These are phyloP conservation scores for Euura saliciscinereae DNA, from an alignment of 1,140 invertebrate genomes.

Conservation along the genomic window DNA sequence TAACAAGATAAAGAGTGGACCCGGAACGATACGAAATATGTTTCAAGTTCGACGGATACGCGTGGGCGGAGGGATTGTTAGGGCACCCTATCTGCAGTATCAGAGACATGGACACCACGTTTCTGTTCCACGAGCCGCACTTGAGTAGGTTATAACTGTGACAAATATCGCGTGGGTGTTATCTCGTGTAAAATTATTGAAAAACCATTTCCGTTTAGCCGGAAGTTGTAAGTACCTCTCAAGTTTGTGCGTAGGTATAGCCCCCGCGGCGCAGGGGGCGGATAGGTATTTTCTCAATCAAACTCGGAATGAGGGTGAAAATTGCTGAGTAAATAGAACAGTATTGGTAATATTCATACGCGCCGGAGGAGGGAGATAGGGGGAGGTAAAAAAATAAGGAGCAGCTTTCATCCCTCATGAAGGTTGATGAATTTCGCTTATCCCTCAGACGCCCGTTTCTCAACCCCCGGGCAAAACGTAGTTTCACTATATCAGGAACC, in stretches of 20 bases:
- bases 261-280: neutral
- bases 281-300: slow-evolving; percentile 14
- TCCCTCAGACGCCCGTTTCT: slow-evolving; percentile 8
- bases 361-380: neutral
- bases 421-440: slow-evolving; percentile 30
- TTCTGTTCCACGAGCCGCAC: too few species aligned
- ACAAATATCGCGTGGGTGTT: neutral
- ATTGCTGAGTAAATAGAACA: slow-evolving; percentile 27
- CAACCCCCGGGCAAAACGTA: neutral
- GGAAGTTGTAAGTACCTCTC: neutral
- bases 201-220: neutral
- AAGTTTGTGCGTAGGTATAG: neutral
- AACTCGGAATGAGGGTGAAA: slow-evolving; percentile 12
- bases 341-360: slow-evolving; percentile 29
- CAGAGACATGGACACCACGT: too few species aligned
- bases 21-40: too few species aligned
- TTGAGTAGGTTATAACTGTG: too few species aligned
- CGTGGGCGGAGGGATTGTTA: too few species aligned
- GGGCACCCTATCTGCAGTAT: too few species aligned
- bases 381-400: slow-evolving; percentile 12
- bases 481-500: slow-evolving; percentile 2
- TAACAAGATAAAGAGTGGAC: too few species aligned
- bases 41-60: too few species aligned
- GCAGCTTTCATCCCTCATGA: slow-evolving; percentile 28
- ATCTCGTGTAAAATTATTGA: slow-evolving; percentile 9